Evolutionary conservation across 2,797 vertebrate species (phyloP).

Genomic region (Gymnocypris eckloni): DNA sequence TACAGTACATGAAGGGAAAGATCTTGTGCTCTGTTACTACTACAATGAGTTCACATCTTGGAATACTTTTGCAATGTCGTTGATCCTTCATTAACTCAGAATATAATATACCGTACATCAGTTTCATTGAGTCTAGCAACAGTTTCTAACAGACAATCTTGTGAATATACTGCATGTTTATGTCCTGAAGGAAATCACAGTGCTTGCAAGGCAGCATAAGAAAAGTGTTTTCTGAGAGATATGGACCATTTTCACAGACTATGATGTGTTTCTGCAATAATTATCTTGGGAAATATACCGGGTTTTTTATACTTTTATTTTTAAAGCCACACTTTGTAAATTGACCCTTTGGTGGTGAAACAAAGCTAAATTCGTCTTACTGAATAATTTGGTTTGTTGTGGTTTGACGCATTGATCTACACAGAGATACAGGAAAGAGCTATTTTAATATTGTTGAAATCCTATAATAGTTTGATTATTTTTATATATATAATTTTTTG

Average conservation of each 20-base stretch:
- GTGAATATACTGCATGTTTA: not conserved
- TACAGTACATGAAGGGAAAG: not conserved
- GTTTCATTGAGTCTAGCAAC: not conserved
- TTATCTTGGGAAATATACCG: not conserved
- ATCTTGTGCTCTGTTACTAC: constrained; percentile 8
- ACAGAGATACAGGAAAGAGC: not conserved
- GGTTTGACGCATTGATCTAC: not conserved
- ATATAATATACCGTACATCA: not conserved
- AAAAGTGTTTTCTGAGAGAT: not conserved
- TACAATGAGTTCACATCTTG: not conserved
- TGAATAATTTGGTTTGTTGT: not conserved
- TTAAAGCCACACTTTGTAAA: not conserved
- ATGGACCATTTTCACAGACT: not conserved
- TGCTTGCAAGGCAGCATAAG: constrained; percentile 36
- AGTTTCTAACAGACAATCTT: not conserved
- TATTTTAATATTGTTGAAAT: not conserved
- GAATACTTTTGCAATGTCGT: not conserved
- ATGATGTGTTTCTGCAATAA: not conserved
- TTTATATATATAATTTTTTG: too few species aligned
- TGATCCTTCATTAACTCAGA: not conserved
- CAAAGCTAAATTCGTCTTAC: not conserved
- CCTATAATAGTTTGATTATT: too few species aligned
- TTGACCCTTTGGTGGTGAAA: not conserved
- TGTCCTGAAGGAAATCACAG: not conserved
- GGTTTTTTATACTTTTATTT: not conserved